Evolutionary conservation across 2,888 invertebrate genomes (phyloP).

Genomic region (Urechis unicinctus): DNA sequence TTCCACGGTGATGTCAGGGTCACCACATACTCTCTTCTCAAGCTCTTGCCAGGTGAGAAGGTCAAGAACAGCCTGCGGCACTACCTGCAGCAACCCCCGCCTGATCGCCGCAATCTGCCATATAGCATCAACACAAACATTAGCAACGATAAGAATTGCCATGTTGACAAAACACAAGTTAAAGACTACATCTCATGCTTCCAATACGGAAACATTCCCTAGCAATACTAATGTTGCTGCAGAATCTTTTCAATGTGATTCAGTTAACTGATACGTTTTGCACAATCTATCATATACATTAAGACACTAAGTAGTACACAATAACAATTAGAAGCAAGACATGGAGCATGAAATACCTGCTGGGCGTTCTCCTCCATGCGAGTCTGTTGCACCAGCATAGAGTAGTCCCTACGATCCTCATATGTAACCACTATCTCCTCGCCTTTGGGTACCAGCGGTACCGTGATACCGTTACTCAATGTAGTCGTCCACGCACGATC

Average conservation of each 20-base stretch:
- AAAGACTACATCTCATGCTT: not conserved
- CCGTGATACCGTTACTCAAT: slow-evolving; percentile 38
- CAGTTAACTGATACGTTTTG: no score
- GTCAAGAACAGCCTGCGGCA: slow-evolving; percentile 45
- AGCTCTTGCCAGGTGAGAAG: slow-evolving; percentile 48
- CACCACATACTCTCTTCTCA: slow-evolving; percentile 45
- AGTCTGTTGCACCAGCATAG: slow-evolving; percentile 31
- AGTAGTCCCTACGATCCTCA: slow-evolving; percentile 39
- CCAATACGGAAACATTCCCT: no score
- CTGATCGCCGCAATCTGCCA: slow-evolving; percentile 37
- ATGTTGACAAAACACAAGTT: not conserved
- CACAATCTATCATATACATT: no score
- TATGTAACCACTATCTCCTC: slow-evolving; percentile 34
- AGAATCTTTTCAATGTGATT: no score
- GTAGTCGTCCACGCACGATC: slow-evolving; percentile 24
- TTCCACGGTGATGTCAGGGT: slow-evolving; percentile 45
- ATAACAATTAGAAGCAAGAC: not conserved
- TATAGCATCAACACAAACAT: not conserved
- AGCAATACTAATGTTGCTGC: no score
- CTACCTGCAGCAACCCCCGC: slow-evolving; percentile 40
- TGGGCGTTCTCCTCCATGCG: slow-evolving; percentile 41
- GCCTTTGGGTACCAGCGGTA: slow-evolving; percentile 31
- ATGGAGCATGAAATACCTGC: slow-evolving; percentile 29
- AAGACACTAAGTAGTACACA: no score
- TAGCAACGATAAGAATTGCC: not conserved